phyloP scores from a whole-genome alignment of 1,140 invertebrate species.

The Hermetia illucens region DNA sequence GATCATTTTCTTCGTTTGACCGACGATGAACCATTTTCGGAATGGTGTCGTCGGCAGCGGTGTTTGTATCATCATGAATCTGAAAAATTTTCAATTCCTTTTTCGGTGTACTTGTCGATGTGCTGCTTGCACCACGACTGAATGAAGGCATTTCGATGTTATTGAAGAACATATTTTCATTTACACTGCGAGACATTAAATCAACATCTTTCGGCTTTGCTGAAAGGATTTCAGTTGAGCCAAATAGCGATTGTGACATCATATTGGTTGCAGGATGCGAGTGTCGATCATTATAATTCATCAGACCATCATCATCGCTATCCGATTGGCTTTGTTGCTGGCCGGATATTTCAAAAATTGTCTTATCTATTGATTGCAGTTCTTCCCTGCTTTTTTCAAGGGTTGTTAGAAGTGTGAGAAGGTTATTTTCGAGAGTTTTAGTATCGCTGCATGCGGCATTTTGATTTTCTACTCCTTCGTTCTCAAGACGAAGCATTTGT shows the following conservation, averaged over 20 bases:
- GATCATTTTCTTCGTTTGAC: not conserved
- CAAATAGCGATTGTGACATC: constrained; percentile 30
- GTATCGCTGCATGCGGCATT: constrained; percentile 45
- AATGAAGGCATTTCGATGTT: constrained; percentile 18
- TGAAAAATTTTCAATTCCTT: constrained; percentile 17
- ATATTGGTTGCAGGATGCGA: constrained; percentile 13
- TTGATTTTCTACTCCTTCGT: constrained; percentile 45
- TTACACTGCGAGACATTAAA: constrained; percentile 43
- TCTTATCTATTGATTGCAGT: constrained; percentile 7
- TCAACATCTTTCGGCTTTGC: constrained; percentile 29
- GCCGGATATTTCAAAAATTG: constrained; percentile 8
- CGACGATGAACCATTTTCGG: not conserved
- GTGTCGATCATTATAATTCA: constrained; percentile 1
- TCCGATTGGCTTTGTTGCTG: constrained; percentile 6
- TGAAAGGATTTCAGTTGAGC: constrained; percentile 24
- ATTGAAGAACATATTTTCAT: constrained; percentile 42
- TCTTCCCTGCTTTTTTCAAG: constrained; percentile 8
- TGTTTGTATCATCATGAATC: constrained; percentile 7
- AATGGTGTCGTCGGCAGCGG: not conserved
- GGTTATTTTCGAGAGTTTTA: constrained; percentile 38
- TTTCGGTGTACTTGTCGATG: constrained; percentile 20
- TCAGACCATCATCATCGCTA: constrained; percentile 3
- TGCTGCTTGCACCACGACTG: not conserved
- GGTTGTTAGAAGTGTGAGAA: constrained; percentile 5
- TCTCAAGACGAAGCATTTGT: constrained; percentile 48